phyloP scores from a whole-genome alignment of 1,140 invertebrate species.

The Diplogasteroides magnus region DNA sequence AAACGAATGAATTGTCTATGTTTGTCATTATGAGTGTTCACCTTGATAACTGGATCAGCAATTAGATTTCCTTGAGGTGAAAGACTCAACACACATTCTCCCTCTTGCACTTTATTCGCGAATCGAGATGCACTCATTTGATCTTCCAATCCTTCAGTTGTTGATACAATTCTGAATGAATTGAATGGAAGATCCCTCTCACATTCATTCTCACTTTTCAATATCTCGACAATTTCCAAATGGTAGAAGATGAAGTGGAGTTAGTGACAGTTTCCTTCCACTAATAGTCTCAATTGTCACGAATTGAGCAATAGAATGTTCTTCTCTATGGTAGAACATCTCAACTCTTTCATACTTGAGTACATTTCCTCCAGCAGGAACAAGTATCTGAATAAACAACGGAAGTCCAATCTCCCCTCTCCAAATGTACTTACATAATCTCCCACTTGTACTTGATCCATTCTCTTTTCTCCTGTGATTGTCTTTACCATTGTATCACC shows the following conservation, averaged over 20 bases:
- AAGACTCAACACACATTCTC: conserved; percentile 31
- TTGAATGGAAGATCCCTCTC: neutral
- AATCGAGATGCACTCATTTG: conserved; percentile 21
- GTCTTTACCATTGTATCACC: conserved; percentile 30
- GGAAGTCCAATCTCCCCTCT: too few species aligned
- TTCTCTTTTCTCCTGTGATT: conserved; percentile 27
- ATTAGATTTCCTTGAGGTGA: conserved; percentile 11
- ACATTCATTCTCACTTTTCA: conserved; percentile 5
- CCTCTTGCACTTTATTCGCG: conserved; percentile 25
- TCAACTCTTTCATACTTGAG: conserved; percentile 35
- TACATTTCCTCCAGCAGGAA: conserved; percentile 32
- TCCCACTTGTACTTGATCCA: conserved; percentile 32
- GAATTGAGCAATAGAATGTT: conserved; percentile 20
- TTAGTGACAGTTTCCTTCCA: conserved; percentile 24
- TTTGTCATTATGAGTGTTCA: conserved; percentile 3
- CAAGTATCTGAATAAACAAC: conserved; percentile 21
- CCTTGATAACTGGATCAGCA: conserved; percentile 29
- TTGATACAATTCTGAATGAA: neutral
- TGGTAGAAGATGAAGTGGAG: conserved; percentile 28
- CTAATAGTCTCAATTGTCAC: conserved; percentile 17
- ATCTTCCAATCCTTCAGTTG: conserved; percentile 16
- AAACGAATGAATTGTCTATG: neutral
- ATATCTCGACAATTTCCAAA: conserved; percentile 26
- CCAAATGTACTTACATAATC: conserved; percentile 26
- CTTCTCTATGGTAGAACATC: conserved; percentile 38